These are phyloP conservation scores for Neelides sp. DNA, from an alignment of 1,140 invertebrate species.

Conservation along the genomic window DNA sequence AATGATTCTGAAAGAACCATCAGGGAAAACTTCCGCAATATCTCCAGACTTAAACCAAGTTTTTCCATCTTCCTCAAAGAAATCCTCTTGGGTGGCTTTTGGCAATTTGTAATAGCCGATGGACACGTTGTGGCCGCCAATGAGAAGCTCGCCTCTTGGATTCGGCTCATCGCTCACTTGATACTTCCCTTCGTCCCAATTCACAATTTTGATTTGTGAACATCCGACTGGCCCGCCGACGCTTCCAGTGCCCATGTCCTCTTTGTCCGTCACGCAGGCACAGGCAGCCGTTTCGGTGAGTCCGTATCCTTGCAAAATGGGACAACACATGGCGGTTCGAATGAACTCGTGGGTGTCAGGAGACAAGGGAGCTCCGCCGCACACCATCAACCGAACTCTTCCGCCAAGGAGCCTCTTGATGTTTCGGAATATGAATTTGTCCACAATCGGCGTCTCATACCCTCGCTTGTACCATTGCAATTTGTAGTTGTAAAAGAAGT, in stretches of 20 bases:
- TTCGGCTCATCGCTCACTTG: slow-evolving; percentile 41
- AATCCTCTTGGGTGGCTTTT: slow-evolving; percentile 45
- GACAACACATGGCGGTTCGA: slow-evolving; percentile 45
- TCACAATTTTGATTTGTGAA: slow-evolving; percentile 41
- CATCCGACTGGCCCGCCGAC: slow-evolving; percentile 45
- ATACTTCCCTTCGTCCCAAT: slow-evolving; percentile 51
- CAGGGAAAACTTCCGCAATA: slow-evolving; percentile 80
- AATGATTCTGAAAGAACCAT: slow-evolving; percentile 92
- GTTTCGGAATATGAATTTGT: slow-evolving; percentile 62
- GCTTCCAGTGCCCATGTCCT: slow-evolving; percentile 41
- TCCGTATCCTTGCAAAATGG: slow-evolving; percentile 50
- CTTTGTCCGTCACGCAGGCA: slow-evolving; percentile 41
- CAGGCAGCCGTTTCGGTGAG: slow-evolving; percentile 51
- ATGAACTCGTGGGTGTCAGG: slow-evolving; percentile 48
- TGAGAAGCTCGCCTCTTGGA: slow-evolving; percentile 47
- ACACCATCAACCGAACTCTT: slow-evolving; percentile 65
- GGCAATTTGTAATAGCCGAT: slow-evolving; percentile 48
- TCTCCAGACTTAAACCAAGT: slow-evolving; percentile 68
- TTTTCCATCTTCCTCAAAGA: slow-evolving; percentile 39
- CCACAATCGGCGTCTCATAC: slow-evolving; percentile 65
- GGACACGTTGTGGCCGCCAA: slow-evolving; percentile 46
- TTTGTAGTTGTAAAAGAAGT: slow-evolving; percentile 84
- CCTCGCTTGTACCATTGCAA: slow-evolving; percentile 64
- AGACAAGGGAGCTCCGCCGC: slow-evolving; percentile 60
- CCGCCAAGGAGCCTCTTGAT: slow-evolving; percentile 74